These are phyloP conservation scores for Aporophyla lueneburgensis DNA, from an alignment of 2,888 invertebrate genomes.

Conservation along the genomic window DNA sequence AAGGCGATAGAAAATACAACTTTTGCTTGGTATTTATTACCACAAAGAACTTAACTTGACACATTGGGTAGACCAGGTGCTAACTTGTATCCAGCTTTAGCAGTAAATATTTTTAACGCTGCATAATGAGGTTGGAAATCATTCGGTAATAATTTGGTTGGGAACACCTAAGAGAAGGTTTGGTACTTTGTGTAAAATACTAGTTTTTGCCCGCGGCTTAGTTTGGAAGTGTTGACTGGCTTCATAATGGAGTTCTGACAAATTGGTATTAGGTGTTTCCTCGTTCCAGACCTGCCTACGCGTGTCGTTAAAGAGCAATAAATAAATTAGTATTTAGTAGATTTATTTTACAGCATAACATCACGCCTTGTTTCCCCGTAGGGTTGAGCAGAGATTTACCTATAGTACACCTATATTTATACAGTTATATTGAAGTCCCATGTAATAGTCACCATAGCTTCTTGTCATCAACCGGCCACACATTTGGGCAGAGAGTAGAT, in stretches of 20 bases:
- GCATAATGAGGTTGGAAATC: constrained; percentile 66
- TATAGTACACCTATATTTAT: too few relatives aligned
- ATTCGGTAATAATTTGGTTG: constrained; percentile 63
- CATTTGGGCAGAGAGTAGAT: too few relatives aligned
- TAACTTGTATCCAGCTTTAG: constrained; percentile 75
- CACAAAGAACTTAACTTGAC: constrained; percentile 83
- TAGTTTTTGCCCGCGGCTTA: constrained; percentile 59
- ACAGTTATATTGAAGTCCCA: too few relatives aligned
- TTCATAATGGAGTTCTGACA: constrained; percentile 52
- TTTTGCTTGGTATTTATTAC: constrained; percentile 84
- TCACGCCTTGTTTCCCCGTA: too few relatives aligned
- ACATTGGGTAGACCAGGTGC: constrained; percentile 81
- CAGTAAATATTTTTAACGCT: constrained; percentile 83
- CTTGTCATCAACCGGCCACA: too few relatives aligned
- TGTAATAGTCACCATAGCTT: too few relatives aligned
- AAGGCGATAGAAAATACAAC: constrained; percentile 81
- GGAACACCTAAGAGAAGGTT: constrained; percentile 64
- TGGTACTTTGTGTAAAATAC: constrained; percentile 55
- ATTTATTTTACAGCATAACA: not conserved
- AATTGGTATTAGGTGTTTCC: constrained; percentile 49
- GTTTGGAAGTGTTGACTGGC: constrained; percentile 51
- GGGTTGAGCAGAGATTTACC: too few relatives aligned
- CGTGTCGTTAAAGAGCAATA: constrained; percentile 19
- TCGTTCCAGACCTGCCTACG: constrained; percentile 3
- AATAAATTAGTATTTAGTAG: constrained; percentile 15